These are phyloP conservation scores for Lacanobia oleracea DNA, from an alignment of 2,888 invertebrate genomes.

Conservation along the genomic window DNA sequence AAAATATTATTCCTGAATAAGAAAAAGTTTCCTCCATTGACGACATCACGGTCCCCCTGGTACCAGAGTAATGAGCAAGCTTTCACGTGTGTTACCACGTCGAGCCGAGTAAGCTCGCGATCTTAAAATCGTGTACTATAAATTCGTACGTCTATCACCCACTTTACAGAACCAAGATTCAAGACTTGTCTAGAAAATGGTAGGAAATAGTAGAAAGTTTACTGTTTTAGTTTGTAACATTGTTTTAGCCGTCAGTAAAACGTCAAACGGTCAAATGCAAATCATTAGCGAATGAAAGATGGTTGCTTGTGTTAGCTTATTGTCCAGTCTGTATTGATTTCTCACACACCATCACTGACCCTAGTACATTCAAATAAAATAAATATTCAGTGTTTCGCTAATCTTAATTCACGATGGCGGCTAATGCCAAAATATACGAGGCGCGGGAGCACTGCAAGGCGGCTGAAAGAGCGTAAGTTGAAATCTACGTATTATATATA, in stretches of 20 bases:
- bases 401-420: constrained; percentile 71
- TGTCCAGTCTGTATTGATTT: constrained; percentile 56
- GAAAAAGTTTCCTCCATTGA: no score
- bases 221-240: constrained; percentile 8
- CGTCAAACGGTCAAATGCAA: constrained; percentile 27
- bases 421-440: constrained; percentile 93
- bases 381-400: constrained; percentile 14
- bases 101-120: no score
- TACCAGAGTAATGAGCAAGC: no score
- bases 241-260: constrained; percentile 6
- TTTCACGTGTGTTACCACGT: no score
- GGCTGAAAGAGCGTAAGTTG: constrained; percentile 95
- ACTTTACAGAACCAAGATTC: no score
- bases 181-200: background rate
- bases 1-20: no score
- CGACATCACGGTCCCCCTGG: no score
- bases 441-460: constrained; percentile 94
- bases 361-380: constrained; percentile 8
- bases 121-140: no score
- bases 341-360: constrained; percentile 6
- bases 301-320: constrained; percentile 24
- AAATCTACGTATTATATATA: background rate
- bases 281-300: constrained; percentile 5
- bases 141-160: no score
- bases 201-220: constrained; percentile 11